Evolutionary conservation across 2,888 invertebrate species (phyloP).

Genomic region (Desoria tigrina): DNA sequence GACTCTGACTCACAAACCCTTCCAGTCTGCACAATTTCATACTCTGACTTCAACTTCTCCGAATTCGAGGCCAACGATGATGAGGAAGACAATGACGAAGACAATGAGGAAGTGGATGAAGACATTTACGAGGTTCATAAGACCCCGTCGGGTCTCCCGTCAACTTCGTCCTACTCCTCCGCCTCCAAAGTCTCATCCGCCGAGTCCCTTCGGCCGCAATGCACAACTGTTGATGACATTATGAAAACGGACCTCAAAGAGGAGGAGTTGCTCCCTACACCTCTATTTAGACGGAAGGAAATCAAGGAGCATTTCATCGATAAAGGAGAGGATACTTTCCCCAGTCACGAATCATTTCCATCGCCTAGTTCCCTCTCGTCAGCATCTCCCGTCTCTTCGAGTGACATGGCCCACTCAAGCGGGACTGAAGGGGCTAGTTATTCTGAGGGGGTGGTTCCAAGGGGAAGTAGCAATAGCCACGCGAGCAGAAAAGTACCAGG

Average conservation of each 20-base stretch:
- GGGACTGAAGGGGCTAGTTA: conserved; percentile 1
- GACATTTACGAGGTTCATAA: conserved; percentile 2
- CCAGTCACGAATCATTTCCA: conserved; percentile 17
- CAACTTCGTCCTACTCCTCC: background rate
- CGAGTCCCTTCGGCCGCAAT: background rate
- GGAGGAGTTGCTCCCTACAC: conserved; percentile 37
- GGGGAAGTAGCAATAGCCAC: conserved; percentile 15
- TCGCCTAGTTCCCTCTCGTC: conserved; percentile 42
- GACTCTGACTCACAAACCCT: conserved; percentile 48
- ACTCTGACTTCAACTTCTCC: conserved; percentile 48
- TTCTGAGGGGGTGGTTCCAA: background rate
- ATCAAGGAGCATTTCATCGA: background rate
- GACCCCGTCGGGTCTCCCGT: background rate
- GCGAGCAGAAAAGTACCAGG: conserved; percentile 3
- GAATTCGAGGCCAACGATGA: conserved; percentile 29
- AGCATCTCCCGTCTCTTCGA: conserved; percentile 17
- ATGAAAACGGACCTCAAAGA: conserved; percentile 36
- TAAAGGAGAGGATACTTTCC: background rate
- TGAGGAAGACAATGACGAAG: conserved; percentile 28
- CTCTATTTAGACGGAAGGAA: conserved; percentile 23
- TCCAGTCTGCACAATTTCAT: conserved; percentile 52
- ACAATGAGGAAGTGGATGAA: conserved; percentile 22
- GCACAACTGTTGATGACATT: conserved; percentile 38
- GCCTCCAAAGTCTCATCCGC: background rate
- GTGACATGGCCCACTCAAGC: conserved; percentile 9